A percentile compares a stretch with the other conserved stretches of the same genome.
phyloP scores from a whole-genome alignment of 2,797 vertebrate genomes.

The Rhynchonycteris naso region DNA sequence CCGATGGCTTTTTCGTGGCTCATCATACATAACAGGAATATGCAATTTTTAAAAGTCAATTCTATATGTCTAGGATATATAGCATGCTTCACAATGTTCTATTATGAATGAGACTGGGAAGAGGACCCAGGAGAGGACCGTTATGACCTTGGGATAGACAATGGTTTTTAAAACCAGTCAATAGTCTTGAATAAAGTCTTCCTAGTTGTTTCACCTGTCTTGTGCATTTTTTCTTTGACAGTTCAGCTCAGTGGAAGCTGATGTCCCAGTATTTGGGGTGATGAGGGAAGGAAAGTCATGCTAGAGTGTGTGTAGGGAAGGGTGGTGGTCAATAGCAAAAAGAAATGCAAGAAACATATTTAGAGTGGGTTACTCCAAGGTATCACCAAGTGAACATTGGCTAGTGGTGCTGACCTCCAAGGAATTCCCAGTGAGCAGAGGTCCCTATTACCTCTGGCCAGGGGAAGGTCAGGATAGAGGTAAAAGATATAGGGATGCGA shows the following conservation, averaged over 20 bases:
- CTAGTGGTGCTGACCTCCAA: background rate
- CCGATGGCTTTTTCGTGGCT: background rate
- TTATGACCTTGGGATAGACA: background rate
- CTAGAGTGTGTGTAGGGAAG: background rate
- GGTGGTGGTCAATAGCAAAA: background rate
- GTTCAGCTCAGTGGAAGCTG: background rate
- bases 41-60: background rate
- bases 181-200: background rate
- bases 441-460: background rate
- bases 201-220: background rate
- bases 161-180: background rate
- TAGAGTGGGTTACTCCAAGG: background rate
- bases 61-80: background rate
- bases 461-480: background rate
- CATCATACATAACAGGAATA: background rate
- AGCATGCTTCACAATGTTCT: background rate
- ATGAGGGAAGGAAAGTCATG: background rate
- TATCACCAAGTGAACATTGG: background rate
- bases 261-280: background rate
- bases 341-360: background rate
- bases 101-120: background rate
- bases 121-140: background rate
- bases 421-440: background rate
- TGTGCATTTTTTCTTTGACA: background rate
- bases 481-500: background rate